Evolutionary conservation across 2,888 invertebrate species (phyloP).

Genomic region (Mythimna pallens): DNA sequence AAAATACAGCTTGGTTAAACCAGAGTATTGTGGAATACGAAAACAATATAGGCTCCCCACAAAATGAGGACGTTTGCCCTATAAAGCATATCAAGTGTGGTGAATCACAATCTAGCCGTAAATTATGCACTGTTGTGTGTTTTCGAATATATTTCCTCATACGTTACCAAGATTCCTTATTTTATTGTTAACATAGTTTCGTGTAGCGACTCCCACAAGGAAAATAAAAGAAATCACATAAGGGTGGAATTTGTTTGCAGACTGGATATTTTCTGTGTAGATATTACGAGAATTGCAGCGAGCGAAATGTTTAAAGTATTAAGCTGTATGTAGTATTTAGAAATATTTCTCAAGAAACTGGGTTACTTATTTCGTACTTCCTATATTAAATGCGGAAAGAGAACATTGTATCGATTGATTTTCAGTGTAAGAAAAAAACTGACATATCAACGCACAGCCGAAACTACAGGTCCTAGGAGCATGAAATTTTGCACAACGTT

Average conservation of each 20-base stretch:
- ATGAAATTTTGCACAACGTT: too few relatives aligned
- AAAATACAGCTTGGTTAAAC: constrained; percentile 11
- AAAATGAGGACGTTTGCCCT: constrained; percentile 24
- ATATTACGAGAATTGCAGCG: constrained; percentile 17
- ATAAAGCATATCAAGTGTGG: constrained; percentile 37
- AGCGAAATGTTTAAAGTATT: constrained; percentile 17
- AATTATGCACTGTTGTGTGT: constrained; percentile 49
- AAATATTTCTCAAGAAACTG: constrained; percentile 19
- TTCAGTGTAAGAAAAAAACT: background rate
- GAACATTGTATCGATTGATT: background rate
- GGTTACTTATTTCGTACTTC: background rate
- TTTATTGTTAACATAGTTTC: constrained; percentile 49
- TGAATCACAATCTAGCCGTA: constrained; percentile 43
- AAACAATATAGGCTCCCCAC: constrained; percentile 18
- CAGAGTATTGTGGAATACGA: background rate
- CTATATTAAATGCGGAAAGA: background rate
- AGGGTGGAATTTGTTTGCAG: constrained; percentile 42
- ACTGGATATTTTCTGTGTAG: constrained; percentile 25
- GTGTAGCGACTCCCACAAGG: constrained; percentile 16
- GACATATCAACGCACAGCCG: too few relatives aligned
- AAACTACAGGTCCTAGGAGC: too few relatives aligned
- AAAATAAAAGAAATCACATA: constrained; percentile 44
- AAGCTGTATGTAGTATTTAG: constrained; percentile 12
- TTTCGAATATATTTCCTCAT: constrained; percentile 52
- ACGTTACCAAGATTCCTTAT: constrained; percentile 47